Evolutionary conservation across 2,888 invertebrate genomes (phyloP), one percentile per base, ranked within the genome.

Genomic region (Leucophenga montana): DNA sequence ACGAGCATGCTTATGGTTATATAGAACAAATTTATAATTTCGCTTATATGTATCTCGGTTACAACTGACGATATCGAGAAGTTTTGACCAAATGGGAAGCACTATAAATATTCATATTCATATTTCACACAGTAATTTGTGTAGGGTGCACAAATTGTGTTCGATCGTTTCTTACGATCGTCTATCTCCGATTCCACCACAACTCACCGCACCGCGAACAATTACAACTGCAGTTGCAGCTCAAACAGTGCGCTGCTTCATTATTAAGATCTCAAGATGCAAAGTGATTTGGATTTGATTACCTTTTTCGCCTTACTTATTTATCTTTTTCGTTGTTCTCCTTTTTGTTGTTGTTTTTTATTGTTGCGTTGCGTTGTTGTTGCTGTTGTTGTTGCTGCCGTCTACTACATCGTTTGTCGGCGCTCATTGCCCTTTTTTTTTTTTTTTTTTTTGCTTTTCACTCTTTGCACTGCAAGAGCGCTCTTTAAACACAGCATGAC

Each of bases 181-280:
- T n/a, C n/a, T n/a, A n/a, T 27, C 59, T 33, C 8, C 31, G 16
- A 13, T 33, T 3, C 14, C 14, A n/a, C n/a, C n/a, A n/a, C 48
- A 48, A 16, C 48, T 1, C 48, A 48, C 5, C 14, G 1, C 3
- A 14, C 14, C 48, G 16, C 48, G 13, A 6, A 53, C 11, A 53
- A 16, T 9, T 16, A 5, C 3, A 53, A 9, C 16, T 16, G 16
- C 50, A 39, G 39, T 39, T 39, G 39, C 39, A 20, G 39, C 39
- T 39, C 39, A 39, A 39, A 39, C 11, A 39, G 39, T 39, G 8
- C 39, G 39, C 39, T 85, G 39, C 39, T 85, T 86, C 86, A 86
- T 86, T 86, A 82, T 86, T 86, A 81, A 86, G 86, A 86, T 86
- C 84, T 86, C 85, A 86, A 85, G 85, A 85, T 84, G 85, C 82